Evolutionary conservation across 2,888 invertebrate species (phyloP), one percentile per base, ranked within the genome.

Genomic region (Troides helena): DNA sequence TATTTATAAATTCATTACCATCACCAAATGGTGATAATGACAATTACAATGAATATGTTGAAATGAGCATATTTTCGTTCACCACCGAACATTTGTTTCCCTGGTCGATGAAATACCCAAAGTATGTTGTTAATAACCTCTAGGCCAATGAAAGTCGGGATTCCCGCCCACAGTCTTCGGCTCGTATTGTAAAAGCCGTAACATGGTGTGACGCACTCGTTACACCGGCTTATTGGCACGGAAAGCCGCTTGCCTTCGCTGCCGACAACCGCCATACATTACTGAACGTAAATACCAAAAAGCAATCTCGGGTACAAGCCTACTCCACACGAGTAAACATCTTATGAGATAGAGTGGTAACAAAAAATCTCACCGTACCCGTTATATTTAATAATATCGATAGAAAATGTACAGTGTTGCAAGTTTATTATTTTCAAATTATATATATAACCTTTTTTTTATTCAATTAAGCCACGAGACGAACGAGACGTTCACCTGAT

Each of bases 221-320:
- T 79, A 79, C 75, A 77, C 77, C 77, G 78, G 81, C 83, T 85
- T 81, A 79, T 74, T 75, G 75, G 81, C 69, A 62, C 73, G 74
- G 83, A 89, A 90, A 89, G 89, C 84, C 76, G 91, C 85, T 90
- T 87, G 78, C 90, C 92, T 91, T 91, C 88, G 78, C 78, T 76
- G 75, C 78, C 80, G 80, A 77, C 61, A 61, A 65, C 79, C 80
- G 78, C 76, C 73, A 77, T 79, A 76, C 74, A 76, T 80, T 79
- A 77, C 78, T 76, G 77, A 80, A 77, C 81, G 77, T 80, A 83
- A 80, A 81, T 80, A 79, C 78, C 72, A 70, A 70, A 30, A 70
- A 62, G 50, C 66, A 63, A 63, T 70, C 63, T 67, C 56, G 60
- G 59, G 39, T 67, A 70, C 70, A 65, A 64, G 43, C 56, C 50